These are phyloP conservation scores for Bombycilla garrulus DNA, from an alignment of 2,113 vertebrate genomes.

Conservation along the genomic window DNA sequence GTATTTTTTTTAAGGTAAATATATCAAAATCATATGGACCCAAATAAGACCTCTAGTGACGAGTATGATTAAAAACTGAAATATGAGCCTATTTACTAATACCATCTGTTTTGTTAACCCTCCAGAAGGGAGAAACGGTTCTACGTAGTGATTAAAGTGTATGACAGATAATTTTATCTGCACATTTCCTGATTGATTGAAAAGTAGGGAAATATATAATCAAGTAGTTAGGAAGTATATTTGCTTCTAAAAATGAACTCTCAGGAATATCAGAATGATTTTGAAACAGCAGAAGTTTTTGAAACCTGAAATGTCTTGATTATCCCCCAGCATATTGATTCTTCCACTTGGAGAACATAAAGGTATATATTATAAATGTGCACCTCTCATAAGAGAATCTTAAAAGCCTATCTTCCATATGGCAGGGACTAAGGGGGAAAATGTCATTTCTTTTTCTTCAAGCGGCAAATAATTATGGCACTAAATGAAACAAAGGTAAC, in stretches of 20 bases:
- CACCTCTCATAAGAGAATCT: conserved; percentile 19
- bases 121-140: conserved; percentile 27
- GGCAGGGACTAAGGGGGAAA: conserved; percentile 10
- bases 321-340: background rate
- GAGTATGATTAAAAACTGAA: conserved; percentile 46
- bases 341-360: conserved; percentile 11
- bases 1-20: background rate
- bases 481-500: conserved; percentile 60
- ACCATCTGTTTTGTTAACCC: conserved; percentile 41
- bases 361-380: background rate
- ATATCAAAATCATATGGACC: background rate
- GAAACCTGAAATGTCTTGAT: background rate
- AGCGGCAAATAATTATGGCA: conserved; percentile 38
- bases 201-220: background rate
- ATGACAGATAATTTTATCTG: background rate
- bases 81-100: conserved; percentile 29
- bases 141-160: conserved; percentile 10
- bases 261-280: background rate
- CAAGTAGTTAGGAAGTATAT: background rate
- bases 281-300: background rate
- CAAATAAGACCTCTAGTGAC: background rate
- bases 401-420: conserved; percentile 36
- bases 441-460: conserved; percentile 43
- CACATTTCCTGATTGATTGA: background rate
- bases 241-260: background rate